These are phyloP conservation scores for Theristicus caerulescens DNA, from an alignment of 2,113 vertebrate species.

Conservation along the genomic window DNA sequence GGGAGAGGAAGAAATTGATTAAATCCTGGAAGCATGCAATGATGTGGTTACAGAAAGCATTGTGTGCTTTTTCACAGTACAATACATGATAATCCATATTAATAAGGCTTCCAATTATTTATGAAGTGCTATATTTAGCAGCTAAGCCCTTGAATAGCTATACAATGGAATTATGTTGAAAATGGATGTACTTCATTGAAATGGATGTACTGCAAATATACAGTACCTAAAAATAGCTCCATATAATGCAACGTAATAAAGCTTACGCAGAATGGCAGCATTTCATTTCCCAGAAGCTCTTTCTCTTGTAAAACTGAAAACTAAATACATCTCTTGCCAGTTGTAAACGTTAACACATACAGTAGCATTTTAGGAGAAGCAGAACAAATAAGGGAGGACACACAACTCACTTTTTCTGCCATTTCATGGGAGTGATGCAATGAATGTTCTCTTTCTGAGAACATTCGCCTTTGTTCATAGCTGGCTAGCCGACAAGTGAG, in stretches of 20 bases:
- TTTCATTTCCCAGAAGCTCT: constrained; percentile 31
- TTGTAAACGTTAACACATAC: not conserved
- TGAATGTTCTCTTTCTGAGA: constrained; percentile 96
- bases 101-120: constrained; percentile 67
- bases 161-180: constrained; percentile 57
- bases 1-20: constrained; percentile 63
- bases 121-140: constrained; percentile 66
- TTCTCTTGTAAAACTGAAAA: constrained; percentile 16
- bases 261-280: constrained; percentile 11
- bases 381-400: constrained; percentile 8
- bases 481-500: constrained; percentile 96
- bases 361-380: not conserved
- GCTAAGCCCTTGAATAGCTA: constrained; percentile 47
- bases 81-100: constrained; percentile 64
- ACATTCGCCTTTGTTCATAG: constrained; percentile 98
- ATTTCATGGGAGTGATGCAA: constrained; percentile 98
- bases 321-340: not conserved
- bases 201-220: constrained; percentile 59
- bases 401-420: constrained; percentile 90
- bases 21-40: constrained; percentile 61
- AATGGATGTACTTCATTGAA: constrained; percentile 65
- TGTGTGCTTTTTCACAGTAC: constrained; percentile 44
- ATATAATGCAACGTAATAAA: constrained; percentile 23
- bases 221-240: constrained; percentile 27
- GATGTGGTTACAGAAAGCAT: constrained; percentile 55